A percentile compares a stretch with the other conserved stretches of the same genome.
Conservation (phyloP, 2,113 vertebrate genomes). For the Nycticebus coucang region DNA sequence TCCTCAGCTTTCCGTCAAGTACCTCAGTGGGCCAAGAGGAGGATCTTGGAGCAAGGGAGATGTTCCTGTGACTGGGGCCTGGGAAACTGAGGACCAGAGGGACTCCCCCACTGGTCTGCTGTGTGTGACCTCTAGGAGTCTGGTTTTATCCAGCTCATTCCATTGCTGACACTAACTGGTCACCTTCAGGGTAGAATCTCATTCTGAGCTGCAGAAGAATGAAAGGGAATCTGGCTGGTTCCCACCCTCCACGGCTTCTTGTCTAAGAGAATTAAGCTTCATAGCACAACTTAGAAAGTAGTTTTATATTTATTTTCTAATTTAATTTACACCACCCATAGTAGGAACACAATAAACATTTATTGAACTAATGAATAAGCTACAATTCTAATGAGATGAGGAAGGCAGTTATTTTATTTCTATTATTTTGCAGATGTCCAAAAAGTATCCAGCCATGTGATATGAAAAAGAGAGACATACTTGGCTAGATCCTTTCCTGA, state of each 20-base stretch:
- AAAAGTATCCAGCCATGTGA: too few species aligned
- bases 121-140: not conserved
- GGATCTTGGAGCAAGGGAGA: not conserved
- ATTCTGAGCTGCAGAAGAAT: not conserved
- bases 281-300: not conserved
- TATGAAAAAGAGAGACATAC: too few species aligned
- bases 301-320: constrained; percentile 1
- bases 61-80: not conserved
- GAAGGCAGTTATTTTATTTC: not conserved
- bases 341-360: not conserved
- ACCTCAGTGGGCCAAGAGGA: not conserved
- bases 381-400: not conserved
- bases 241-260: not conserved
- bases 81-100: not conserved
- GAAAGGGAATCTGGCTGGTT: not conserved
- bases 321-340: not conserved
- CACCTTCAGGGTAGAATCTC: not conserved
- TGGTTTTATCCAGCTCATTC: not conserved
- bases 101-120: not conserved
- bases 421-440: too few species aligned
- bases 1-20: not conserved
- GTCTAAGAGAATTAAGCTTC: not conserved
- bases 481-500: too few species aligned
- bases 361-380: not conserved
- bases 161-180: not conserved